Evolutionary conservation across 1,140 invertebrate species (phyloP), one percentile per base, ranked within the genome.

Genomic region (Sycophaga agraensis): DNA sequence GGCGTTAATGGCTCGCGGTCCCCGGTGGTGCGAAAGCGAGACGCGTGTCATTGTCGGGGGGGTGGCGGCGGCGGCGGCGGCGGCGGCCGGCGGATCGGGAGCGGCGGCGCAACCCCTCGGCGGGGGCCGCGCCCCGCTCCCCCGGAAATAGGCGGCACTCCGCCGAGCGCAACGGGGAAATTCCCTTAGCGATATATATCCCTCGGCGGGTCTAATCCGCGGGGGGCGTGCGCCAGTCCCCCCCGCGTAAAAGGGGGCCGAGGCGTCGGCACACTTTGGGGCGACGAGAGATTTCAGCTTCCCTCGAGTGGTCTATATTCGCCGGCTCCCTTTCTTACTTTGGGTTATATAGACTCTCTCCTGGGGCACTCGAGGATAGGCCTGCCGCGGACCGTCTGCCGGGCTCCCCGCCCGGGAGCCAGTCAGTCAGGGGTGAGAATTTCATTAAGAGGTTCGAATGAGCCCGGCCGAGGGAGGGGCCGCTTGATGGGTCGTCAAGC

Each of bases 361-460:
- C 61, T 60, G 62, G 65, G 68, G 68, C 64, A 69, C 71, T 72
- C 68, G 64, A 71, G 63, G 67, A 75, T 68, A 69, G 59, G n/a
- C n/a, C n/a, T n/a, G n/a, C 34, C 59, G 26, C 43, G 73, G 63
- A 70, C 69, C 66, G 75, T 75, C 76, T 77, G 76, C 61, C 68
- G 72, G 69, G 69, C n/a, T n/a, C n/a, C n/a, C n/a, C n/a, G n/a
- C n/a, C n/a, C n/a, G n/a, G n/a, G 70, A 75, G 72, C 70, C 71
- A 78, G 74, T 78, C 76, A 77, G 77, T 77, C 72, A 77, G 77
- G 80, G 81, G 79, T 81, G 80, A 81, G 79, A 81, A 82, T 82
- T 82, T 82, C 81, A 82, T 82, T 82, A 82, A 82, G 80, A 81
- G 81, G 78, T 80, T 79, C 78, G 78, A 82, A 82, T 79, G 79